phyloP scores from a whole-genome alignment of 2,888 invertebrate genomes.

The Lycocerus yunnanus region DNA sequence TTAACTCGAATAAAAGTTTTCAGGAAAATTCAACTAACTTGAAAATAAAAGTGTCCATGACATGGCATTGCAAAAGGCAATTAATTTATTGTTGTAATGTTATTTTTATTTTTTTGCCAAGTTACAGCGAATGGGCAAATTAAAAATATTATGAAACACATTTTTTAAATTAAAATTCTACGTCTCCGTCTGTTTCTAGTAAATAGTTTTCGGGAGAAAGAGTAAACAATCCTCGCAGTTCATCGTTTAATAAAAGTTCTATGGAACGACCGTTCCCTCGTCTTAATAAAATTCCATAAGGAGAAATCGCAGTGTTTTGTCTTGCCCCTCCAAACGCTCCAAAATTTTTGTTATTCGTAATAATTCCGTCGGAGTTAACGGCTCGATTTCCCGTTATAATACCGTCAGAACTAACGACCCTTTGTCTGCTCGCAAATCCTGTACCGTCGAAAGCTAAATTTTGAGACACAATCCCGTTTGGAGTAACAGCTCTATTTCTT shows the following conservation, averaged over 20 bases:
- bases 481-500: background rate
- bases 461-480: background rate
- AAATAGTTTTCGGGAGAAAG: background rate
- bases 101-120: conserved; percentile 1
- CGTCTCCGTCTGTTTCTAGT: background rate
- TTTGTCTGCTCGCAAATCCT: background rate
- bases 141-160: background rate
- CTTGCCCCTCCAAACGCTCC: background rate
- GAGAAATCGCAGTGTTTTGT: no score
- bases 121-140: background rate
- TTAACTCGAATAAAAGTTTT: conserved; percentile 34
- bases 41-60: conserved; percentile 31
- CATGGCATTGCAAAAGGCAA: conserved; percentile 29
- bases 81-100: conserved; percentile 27
- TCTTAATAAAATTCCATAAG: no score
- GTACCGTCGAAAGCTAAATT: background rate
- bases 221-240: background rate
- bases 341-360: background rate
- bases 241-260: background rate
- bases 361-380: background rate
- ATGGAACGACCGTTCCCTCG: background rate
- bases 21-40: conserved; percentile 20
- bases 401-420: background rate
- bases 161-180: background rate
- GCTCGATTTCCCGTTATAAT: background rate